Evolutionary conservation across 2,113 vertebrate species (phyloP), one percentile per base, ranked within the genome.

Genomic region (Elephas maximus): DNA sequence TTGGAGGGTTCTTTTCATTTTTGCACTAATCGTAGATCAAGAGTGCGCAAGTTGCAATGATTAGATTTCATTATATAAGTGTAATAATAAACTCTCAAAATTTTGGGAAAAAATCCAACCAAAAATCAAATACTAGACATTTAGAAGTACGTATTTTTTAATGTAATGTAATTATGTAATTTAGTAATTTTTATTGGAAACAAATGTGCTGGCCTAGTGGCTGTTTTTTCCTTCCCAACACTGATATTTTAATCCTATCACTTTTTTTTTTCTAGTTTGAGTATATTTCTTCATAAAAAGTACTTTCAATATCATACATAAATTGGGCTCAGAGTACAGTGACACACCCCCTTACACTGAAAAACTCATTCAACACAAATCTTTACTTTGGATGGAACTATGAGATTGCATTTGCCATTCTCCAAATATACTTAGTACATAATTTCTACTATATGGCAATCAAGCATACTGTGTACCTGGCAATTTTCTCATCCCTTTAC

Each of bases 401-500:
- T 11, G 21, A 17, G 2, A 41, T 83, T 24, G 0, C 0, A 67
- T 93, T 78, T 94, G 93, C 30, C 48, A 24, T 84, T 88, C 91
- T 93, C 8, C 67, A 26, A 28, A 79, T 60, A 2, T n/a, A 73
- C 87, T 94, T 91, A 60, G 21, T n/a, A 65, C 0, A 15, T 73
- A 83, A 23, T 0, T 93, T 95, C 30, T 30, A 28, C 7, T 65
- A 33, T 51, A 37, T 65, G 17, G 23, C 73, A 93, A 87, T 2
- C 24, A 51, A 91, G 8, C 10, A 7, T 85, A 62, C 15, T 78
- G 7, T 73, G 10, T 79, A 8, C 8, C 15, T 87, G 48, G 10
- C 60, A 53, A 74, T 96, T 51, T 30, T 67, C 87, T 90, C 63
- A 71, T 53, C 60, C 33, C 24, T 83, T 91, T n/a, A n/a, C 0